These are phyloP conservation scores for Sipha flava DNA, from an alignment of 1,140 invertebrate species.

Conservation along the genomic window DNA sequence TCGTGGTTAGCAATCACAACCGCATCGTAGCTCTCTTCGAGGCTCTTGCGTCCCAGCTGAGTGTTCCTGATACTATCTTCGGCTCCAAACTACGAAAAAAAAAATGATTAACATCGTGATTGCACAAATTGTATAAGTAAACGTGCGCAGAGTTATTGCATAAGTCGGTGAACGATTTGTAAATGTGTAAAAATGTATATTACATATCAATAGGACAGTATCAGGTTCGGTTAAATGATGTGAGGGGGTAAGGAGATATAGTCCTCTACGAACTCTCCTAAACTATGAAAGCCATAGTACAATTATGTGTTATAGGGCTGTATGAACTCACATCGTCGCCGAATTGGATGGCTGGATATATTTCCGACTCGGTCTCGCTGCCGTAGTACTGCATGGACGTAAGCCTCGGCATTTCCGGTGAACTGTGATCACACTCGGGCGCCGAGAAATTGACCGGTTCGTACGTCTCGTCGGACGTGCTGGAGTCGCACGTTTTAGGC, in stretches of 20 bases:
- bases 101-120: neutral
- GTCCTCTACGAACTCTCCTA: no score
- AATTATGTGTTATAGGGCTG: no score
- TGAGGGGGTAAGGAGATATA: no score
- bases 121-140: neutral
- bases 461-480: conserved; percentile 32
- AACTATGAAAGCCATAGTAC: no score
- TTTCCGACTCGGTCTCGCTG: conserved; percentile 70
- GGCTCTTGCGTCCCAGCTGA: conserved; percentile 68
- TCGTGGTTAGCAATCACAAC: conserved; percentile 82
- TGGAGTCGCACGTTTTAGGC: conserved; percentile 41
- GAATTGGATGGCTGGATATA: conserved; percentile 54
- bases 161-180: no score
- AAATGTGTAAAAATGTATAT: no score
- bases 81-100: neutral
- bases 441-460: conserved; percentile 12
- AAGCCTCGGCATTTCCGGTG: conserved; percentile 42
- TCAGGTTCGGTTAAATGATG: no score
- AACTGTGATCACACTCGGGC: conserved; percentile 45
- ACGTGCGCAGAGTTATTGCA: neutral
- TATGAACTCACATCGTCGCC: conserved; percentile 36
- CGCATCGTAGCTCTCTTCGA: conserved; percentile 80
- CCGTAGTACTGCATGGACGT: conserved; percentile 29
- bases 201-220: no score
- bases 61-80: conserved; percentile 49